Evolutionary conservation across 2,113 vertebrate species (phyloP).

Genomic region (Glaucidium brasilianum): DNA sequence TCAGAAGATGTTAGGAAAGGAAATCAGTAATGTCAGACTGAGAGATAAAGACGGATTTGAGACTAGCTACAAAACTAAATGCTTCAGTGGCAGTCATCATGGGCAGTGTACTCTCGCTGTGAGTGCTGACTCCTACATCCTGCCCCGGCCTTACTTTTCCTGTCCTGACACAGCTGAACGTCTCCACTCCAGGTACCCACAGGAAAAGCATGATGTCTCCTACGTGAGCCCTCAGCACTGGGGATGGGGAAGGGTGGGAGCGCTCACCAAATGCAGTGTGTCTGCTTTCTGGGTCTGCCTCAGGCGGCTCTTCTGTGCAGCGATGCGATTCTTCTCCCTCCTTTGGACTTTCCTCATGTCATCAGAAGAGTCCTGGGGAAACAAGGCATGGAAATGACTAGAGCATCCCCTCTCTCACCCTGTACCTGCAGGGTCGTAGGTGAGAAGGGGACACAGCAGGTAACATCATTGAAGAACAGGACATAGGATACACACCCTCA

Average conservation of each 20-base stretch:
- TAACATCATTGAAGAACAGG: not conserved
- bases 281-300: constrained; percentile 97
- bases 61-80: not conserved
- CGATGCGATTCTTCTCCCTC: constrained; percentile 95
- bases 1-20: not conserved
- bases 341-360: constrained; percentile 92
- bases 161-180: not conserved
- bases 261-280: constrained; percentile 93
- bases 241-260: not conserved
- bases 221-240: not conserved
- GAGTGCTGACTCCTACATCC: not conserved
- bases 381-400: not conserved
- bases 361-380: constrained; percentile 86
- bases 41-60: not conserved
- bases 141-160: not conserved
- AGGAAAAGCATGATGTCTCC: not conserved
- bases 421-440: not conserved
- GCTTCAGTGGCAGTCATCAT: not conserved
- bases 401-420: not conserved
- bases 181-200: fast-evolving
- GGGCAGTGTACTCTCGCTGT: not conserved
- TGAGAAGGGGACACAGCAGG: not conserved
- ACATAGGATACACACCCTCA: not conserved
- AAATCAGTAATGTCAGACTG: not conserved
- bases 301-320: constrained; percentile 96